A percentile compares a stretch with the other conserved stretches of the same genome.
Conservation (phyloP, 2,888 invertebrate species). For the Zaprionus obscuricornis region DNA sequence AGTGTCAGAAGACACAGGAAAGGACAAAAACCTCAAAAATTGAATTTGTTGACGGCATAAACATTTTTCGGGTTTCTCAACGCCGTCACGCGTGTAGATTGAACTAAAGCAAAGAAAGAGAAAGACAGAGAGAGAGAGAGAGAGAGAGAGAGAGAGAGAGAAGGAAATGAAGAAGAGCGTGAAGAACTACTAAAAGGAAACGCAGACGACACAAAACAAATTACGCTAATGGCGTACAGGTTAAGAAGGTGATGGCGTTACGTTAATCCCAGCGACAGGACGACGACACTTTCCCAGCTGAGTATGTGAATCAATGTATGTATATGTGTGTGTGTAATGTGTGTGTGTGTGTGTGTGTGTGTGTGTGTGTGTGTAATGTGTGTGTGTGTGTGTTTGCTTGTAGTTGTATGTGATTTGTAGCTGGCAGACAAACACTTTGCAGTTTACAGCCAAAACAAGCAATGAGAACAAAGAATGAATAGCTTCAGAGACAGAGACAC, state of each 20-base stretch:
- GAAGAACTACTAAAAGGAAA: no score
- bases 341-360: slow-evolving; percentile 18
- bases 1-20: slow-evolving; percentile 33
- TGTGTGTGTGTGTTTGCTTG: slow-evolving; percentile 15
- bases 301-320: slow-evolving; percentile 11
- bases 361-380: slow-evolving; percentile 8
- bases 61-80: slow-evolving; percentile 59
- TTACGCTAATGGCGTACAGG: slow-evolving; percentile 72
- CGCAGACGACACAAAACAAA: slow-evolving; percentile 70
- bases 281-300: no score
- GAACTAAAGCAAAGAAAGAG: neutral
- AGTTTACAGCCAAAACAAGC: slow-evolving; percentile 12
- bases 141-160: slow-evolving; percentile 5
- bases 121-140: neutral
- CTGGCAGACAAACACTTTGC: slow-evolving; percentile 30
- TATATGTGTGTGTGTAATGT: slow-evolving; percentile 21
- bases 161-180: no score
- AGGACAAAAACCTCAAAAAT: slow-evolving; percentile 48
- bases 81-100: no score
- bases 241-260: slow-evolving; percentile 62
- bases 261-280: slow-evolving; percentile 51
- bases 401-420: slow-evolving; percentile 63
- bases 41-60: slow-evolving; percentile 49
- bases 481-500: no score
- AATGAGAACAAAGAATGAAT: slow-evolving; percentile 26